phyloP scores from a whole-genome alignment of 2,797 vertebrate species.

The Pangasius macronema region DNA sequence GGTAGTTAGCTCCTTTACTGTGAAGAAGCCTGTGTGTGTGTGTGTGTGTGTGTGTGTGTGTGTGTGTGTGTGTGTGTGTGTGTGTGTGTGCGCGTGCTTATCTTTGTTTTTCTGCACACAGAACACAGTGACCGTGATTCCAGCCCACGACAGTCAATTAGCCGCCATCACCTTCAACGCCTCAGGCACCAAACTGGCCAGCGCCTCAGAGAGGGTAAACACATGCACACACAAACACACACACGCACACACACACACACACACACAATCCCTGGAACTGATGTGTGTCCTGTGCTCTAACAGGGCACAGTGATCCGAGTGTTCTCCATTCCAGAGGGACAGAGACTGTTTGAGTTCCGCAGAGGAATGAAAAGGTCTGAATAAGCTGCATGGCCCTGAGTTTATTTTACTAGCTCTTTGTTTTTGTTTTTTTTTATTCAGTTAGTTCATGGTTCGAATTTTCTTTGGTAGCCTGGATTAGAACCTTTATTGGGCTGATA shows the following conservation, averaged over 20 bases:
- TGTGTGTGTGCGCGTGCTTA: neutral
- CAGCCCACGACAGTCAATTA: slow-evolving; percentile 88
- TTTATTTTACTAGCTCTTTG: neutral
- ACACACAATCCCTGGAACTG: neutral
- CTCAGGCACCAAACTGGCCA: slow-evolving; percentile 86
- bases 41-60: no score
- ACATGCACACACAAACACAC: neutral
- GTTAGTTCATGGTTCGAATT: neutral
- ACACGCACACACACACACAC: slow-evolving; percentile 27
- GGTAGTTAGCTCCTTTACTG: neutral
- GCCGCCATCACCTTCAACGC: slow-evolving; percentile 89
- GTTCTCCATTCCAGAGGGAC: slow-evolving; percentile 89
- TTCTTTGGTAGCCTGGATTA: neutral
- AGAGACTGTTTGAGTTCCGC: slow-evolving; percentile 90
- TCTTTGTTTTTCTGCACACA: slow-evolving; percentile 57
- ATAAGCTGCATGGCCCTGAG: neutral
- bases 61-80: slow-evolving; percentile 14
- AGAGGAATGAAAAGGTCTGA: slow-evolving; percentile 93
- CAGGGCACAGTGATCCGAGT: slow-evolving; percentile 94
- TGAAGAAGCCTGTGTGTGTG: neutral
- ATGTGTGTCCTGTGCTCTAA: neutral
- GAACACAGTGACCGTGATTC: slow-evolving; percentile 84
- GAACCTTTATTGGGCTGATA: neutral
- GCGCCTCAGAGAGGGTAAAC: slow-evolving; percentile 88
- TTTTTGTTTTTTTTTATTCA: neutral